Base-by-base conservation (phyloP, 2,888 invertebrate species). In the Cremastinae sp. region DNA sequence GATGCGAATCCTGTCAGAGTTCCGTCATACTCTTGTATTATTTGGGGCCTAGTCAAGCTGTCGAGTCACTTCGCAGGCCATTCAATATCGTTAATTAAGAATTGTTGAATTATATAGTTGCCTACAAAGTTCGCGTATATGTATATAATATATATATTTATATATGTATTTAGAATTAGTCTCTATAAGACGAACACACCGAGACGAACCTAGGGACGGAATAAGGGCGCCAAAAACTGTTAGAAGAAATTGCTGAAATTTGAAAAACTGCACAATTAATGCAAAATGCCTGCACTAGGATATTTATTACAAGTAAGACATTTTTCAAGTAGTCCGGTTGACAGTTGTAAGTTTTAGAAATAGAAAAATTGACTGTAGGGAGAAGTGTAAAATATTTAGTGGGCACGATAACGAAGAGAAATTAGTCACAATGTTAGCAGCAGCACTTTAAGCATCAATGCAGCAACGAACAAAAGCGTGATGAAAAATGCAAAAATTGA, bases 41-140 rank as follows among this genome's bases (percentile, higher is more conserved):
- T 70, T 65, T 59, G 64, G 28, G 74, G 74, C 74, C 74, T 75
- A 75, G 74, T 70, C 70, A 75, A 65, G 53, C 70, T 65, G 59
- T 65, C 53, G 34, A 65, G 28, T 65, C 28, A 59, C 10, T 70
- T 59, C 18, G 45, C 59, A 41, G 74, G 74, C 74, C 62, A 74
- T 69, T 74, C 18, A 59, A 41, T 74, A 64, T 64, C 61, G 54
- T 65, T 54, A 53, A 65, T 61, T 69, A 75, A 65, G 53, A 43
- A 45, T 70, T 59, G 69, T 74, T 70, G 28, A 59, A 54, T 53
- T 2, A 54, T 53, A 28, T 74, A 59, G 53, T 65, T 47, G 74
- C 65, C 53, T 59, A 65, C 38, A 61, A 16, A 43, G 41, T 58
- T 49, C 12, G 14, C 61, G n/a, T 58, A 68, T 16, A 9, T 34